Base-by-base conservation (phyloP, 2,797 vertebrate species). In the Sebastolobus alascanus region DNA sequence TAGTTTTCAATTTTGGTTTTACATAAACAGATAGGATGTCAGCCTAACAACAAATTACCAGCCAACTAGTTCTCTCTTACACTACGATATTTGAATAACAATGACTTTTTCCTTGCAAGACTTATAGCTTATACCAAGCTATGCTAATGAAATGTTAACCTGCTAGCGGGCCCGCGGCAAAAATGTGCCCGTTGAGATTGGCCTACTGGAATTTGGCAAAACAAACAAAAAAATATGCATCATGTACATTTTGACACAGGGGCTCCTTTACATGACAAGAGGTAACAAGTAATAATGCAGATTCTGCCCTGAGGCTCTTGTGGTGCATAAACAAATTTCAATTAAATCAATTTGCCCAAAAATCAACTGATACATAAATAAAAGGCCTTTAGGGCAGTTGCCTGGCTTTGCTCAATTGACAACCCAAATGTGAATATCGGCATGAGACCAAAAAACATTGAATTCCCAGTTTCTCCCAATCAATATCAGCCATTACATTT, bases 391-490 rank as follows among this genome's bases (percentile, higher is more conserved):
- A 4, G 38, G 52, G 25, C 37, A 29, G 35, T 14, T 68, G 40
- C 10, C 33, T 72, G 14, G 6, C 31, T 25, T 40, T 29, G 40
- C 10, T 50, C 12, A 11, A 5, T 38, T 20, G 37, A 63, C 58
- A 69, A 35, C 16, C 3, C 3, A 54, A 65, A 74, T 38, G 25
- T 69, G 16, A 78, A 84, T 69, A 78, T 70, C 50, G 79, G 71
- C 78, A 73, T 38, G 52, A 86, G 64, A 67, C 74, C 77, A 68
- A 78, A 78, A 86, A 76, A 79, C 29, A 72, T 38, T 63, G 22
- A 40, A 68, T 75, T 77, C 71, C 60, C 78, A 52, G 66, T 73
- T 60, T 83, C 43, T 68, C 35, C 59, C 52, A 76, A 84, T 91
- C 78, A 52, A 80, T 87, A 83, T 59, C 61, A 63, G 73, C 38